Base-by-base conservation (phyloP, 2,113 vertebrate genomes). In the Sebastes fasciatus region DNA sequence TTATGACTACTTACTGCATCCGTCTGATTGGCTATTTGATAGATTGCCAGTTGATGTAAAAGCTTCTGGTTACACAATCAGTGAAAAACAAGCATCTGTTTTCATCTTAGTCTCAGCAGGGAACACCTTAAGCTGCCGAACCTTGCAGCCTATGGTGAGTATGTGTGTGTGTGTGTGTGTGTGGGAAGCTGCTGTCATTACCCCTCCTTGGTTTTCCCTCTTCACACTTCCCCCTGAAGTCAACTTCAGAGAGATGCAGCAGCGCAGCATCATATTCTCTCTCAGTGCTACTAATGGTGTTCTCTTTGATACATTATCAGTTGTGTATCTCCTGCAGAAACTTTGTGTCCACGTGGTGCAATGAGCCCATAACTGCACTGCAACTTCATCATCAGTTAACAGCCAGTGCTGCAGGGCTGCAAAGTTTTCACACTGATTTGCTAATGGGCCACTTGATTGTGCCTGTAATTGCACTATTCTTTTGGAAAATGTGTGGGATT, bases 41-140 rank as follows among this genome's bases (percentile, higher is more conserved):
- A 51, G 55, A 74, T 68, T 70, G 51, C 13, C 45, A 55, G 57
- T 67, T n/a, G 17, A 72, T 60, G 54, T 55, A 17, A 75, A 73
- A 58, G 66, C 54, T 82, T 87, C 75, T 71, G 72, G 45, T 89
- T 78, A 79, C 69, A 87, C 78, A 82, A 68, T 60, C 66, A 73
- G 69, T 74, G 80, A 83, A 79, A 82, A 84, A 84, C 52, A 74
- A 79, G 69, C 79, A 83, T 90, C 79, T 86, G 85, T 87, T 91
- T 92, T 84, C 62, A 88, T 89, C 90, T 91, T 67, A 51, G 48
- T 78, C 85, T 79, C 80, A 85, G 74, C 85, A 89, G 80, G 86
- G 84, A 89, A 76, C 77, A 65, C 61, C 74, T 84, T 70, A 65
- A 85, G 68, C 78, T 69, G 55, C 63, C 60, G 46, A 71, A 69